phyloP scores from a whole-genome alignment of 1,140 invertebrate genomes.

The Cyrtorhinus lividipennis region DNA sequence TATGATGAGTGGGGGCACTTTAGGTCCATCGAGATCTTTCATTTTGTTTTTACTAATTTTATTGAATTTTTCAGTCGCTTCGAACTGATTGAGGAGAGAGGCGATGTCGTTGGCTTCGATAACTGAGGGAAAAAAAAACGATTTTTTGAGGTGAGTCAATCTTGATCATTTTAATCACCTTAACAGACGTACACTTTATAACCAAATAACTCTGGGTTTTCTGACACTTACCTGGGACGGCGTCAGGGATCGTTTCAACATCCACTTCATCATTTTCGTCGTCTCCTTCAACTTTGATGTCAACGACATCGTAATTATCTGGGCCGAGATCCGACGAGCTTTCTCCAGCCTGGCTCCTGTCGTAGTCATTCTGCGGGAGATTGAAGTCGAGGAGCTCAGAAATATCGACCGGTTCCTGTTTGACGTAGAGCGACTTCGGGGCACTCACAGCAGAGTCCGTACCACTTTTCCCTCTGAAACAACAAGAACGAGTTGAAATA shows the following conservation, averaged over 20 bases:
- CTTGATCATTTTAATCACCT: no score
- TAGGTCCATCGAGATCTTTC: background rate
- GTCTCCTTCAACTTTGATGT: conserved; percentile 3
- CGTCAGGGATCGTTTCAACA: conserved; percentile 3
- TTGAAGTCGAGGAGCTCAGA: background rate
- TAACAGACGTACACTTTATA: background rate
- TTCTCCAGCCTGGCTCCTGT: no score
- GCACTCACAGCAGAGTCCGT: background rate
- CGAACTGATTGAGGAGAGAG: conserved; percentile 40
- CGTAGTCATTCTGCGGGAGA: no score
- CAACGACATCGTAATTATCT: background rate
- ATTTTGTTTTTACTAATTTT: background rate
- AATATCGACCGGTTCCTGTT: background rate
- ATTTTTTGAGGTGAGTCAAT: no score
- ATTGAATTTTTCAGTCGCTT: conserved; percentile 30
- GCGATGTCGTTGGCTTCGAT: conserved; percentile 33
- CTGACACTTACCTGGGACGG: background rate
- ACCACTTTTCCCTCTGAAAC: no score
- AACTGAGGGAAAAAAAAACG: conserved; percentile 12
- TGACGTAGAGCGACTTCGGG: background rate
- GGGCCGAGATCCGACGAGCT: background rate
- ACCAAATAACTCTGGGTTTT: background rate
- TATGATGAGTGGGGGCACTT: background rate
- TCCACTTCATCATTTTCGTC: conserved; percentile 1
- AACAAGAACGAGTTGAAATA: no score